Evolutionary conservation across 2,113 vertebrate species (phyloP), one percentile per base, ranked within the genome.

Genomic region (Heliornis fulica): DNA sequence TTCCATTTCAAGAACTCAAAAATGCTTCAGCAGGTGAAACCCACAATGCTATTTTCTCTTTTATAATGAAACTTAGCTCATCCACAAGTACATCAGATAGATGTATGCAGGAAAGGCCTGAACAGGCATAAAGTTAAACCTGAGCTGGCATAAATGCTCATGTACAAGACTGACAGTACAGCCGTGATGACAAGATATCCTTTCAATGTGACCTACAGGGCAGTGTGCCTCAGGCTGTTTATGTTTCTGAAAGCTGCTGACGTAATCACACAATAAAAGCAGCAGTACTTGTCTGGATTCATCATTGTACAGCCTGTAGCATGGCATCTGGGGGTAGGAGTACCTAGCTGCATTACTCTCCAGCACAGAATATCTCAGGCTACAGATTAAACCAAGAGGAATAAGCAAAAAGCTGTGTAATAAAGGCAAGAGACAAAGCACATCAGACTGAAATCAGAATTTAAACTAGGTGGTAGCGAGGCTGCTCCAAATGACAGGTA

Each of bases 131-230:
- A 81, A 86, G 68, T 20, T 40, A 83, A 96, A 83, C 43, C 60
- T 25, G 83, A 95, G 83, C 81, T 90, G 87, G 75, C 87, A 69
- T 6, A 45, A 87, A 64, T 68, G 91, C 56, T 94, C 45, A 3
- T 19, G 86, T 60, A 82, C 65, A 20, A 56, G 59, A 25, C 54
- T 70, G 71, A 69, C 87, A 83, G 77, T 8, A 16, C 74, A 83
- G 94, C 68, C 29, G 0, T 1, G 29, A 71, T 59, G 77, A 86
- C 82, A 96, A 94, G 71, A 77, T n/a, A 57, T 34, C 75, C 53
- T 88, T 80, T 29, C 94, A 96, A 96, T 93, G 94, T 90, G 95
- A 93, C 79, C 92, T 43, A 74, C 64, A 38, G 83, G 90, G 83
- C 90, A 93, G 15, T 2, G 1, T 45, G 88, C 91, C 79, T 75